A percentile compares a stretch with the other conserved stretches of the same genome.
Evolutionary conservation across 2,113 vertebrate species (phyloP).

Genomic region (Benitochromis conjunctus): DNA sequence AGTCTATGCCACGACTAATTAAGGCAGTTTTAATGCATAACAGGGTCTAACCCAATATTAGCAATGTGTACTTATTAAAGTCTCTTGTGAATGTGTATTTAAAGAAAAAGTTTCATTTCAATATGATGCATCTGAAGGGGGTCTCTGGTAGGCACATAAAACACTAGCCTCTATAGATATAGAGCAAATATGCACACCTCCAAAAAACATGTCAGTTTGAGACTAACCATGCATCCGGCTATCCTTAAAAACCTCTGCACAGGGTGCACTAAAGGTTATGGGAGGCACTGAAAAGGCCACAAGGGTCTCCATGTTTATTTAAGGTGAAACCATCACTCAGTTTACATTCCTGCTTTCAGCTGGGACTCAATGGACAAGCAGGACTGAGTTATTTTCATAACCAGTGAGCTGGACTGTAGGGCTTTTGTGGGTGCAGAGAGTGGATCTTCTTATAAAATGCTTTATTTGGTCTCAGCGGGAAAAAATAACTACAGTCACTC

Average conservation of each 20-base stretch:
- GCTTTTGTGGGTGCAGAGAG: background rate
- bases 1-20: background rate
- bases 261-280: background rate
- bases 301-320: conserved; percentile 44
- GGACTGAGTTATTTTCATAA: conserved; percentile 42
- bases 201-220: conserved; percentile 8
- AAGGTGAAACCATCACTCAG: conserved; percentile 30
- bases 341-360: conserved; percentile 45
- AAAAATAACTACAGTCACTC: background rate
- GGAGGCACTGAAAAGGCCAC: background rate
- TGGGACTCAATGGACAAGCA: conserved; percentile 37
- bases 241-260: background rate
- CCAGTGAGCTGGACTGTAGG: background rate
- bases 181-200: background rate
- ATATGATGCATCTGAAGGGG: background rate
- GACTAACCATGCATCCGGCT: background rate
- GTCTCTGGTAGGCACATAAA: background rate
- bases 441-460: background rate
- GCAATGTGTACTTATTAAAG: no score
- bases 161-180: background rate
- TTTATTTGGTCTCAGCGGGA: conserved; percentile 1
- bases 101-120: background rate
- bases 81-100: background rate
- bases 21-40: background rate
- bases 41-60: no score